Evolutionary conservation across 2,113 vertebrate species (phyloP).

Genomic region (Nothoprocta pentlandii): DNA sequence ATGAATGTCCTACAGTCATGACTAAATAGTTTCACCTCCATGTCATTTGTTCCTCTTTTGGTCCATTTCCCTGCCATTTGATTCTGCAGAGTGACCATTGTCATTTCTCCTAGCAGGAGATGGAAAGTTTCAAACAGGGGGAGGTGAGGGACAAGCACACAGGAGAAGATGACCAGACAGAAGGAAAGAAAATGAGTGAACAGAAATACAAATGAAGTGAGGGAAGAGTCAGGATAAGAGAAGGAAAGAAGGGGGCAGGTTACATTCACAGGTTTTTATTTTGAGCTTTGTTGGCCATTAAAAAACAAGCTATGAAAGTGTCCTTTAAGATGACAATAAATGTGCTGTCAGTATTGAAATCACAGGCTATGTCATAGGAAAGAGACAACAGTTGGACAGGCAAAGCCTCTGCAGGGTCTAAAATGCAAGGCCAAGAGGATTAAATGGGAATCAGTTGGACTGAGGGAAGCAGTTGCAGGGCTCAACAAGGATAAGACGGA

Average conservation of each 20-base stretch:
- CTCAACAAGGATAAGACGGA: background rate
- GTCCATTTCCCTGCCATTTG: background rate
- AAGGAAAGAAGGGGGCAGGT: background rate
- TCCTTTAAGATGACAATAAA: background rate
- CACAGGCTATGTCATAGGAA: background rate
- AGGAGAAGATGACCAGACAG: background rate
- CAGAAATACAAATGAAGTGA: background rate
- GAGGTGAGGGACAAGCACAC: background rate
- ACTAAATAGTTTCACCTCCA: background rate
- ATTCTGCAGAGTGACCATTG: background rate
- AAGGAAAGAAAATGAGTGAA: background rate
- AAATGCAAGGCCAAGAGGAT: background rate
- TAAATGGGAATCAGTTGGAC: background rate
- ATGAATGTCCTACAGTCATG: background rate
- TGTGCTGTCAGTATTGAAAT: background rate
- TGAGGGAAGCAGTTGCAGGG: background rate
- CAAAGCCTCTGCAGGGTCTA: background rate
- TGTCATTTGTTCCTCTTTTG: background rate
- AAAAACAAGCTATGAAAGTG: accelerated
- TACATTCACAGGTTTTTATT: background rate
- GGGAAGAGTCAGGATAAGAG: background rate
- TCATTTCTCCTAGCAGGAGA: background rate
- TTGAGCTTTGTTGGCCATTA: background rate
- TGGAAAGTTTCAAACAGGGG: background rate
- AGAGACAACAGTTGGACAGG: background rate